Evolutionary conservation across 2,888 invertebrate species (phyloP).

Genomic region (Rhamnusium bicolor): DNA sequence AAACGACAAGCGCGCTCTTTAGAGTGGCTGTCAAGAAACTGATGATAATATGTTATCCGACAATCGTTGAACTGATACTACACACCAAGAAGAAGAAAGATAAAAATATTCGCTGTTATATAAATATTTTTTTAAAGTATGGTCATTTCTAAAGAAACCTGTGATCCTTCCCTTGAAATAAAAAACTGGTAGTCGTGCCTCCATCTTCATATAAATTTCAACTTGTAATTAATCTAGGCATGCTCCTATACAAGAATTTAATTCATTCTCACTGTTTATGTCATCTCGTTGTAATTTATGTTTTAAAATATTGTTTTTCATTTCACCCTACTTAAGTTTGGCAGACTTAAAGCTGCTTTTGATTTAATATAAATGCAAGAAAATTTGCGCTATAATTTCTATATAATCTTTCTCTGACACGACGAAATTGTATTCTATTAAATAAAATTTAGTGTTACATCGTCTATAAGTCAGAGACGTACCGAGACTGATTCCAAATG

Average conservation of each 20-base stretch:
- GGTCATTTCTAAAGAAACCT: too few species aligned
- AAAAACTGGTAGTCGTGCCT: background rate
- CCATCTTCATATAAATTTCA: background rate
- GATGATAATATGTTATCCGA: too few species aligned
- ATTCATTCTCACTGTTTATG: background rate
- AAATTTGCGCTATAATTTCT: slow-evolving; percentile 29
- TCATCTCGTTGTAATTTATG: slow-evolving; percentile 1
- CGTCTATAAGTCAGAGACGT: background rate
- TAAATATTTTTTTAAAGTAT: too few species aligned
- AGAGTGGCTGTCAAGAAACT: too few species aligned
- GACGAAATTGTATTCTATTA: slow-evolving; percentile 25
- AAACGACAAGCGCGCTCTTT: too few species aligned
- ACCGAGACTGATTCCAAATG: background rate
- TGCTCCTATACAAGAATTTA: background rate
- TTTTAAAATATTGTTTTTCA: background rate
- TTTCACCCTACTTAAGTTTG: slow-evolving; percentile 9
- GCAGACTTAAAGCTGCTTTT: slow-evolving; percentile 17
- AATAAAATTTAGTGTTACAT: background rate
- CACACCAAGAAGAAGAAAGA: too few species aligned
- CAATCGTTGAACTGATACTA: too few species aligned
- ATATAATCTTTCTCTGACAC: slow-evolving; percentile 28
- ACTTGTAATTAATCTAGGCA: background rate
- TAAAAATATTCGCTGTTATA: too few species aligned
- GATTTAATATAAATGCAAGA: slow-evolving; percentile 30
- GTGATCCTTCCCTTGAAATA: too few species aligned